Base-by-base conservation (phyloP, 2,888 invertebrate species). In the Labia minor region DNA sequence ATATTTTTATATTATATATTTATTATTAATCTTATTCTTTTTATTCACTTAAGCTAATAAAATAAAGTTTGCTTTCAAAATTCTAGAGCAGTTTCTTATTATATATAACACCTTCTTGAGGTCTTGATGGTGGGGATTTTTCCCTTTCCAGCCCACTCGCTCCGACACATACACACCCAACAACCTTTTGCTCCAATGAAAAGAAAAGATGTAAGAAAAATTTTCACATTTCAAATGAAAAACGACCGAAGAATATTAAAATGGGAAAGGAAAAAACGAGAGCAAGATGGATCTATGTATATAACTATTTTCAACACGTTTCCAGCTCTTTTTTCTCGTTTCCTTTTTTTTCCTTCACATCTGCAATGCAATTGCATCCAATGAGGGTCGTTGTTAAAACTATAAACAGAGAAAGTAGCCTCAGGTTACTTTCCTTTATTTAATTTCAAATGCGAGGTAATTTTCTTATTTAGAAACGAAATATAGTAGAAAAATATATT, bases 241-340 rank as follows among this genome's bases (percentile, higher is more conserved):
- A 49, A 49, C 49, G 49, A 49, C 49, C 16, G 14, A 49, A 49
- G 49, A 49, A 49, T 49, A 49, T 49, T 49, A 49, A 49, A 49
- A 49, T 49, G 14, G 49, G 49, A 49, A 49, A 11, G 4, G n/a
- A 49, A 49, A 49, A 49, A 49, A 49, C 2, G 49, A 49, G 49
- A 49, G 49, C 49, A 49, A 49, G 49, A 49, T 49, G 49, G 49
- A 49, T 49, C 49, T 49, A 49, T 49, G 49, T 49, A 49, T 49
- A 49, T 49, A 49, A 49, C 49, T 49, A 49, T 49, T 49, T 49
- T 49, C 49, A 49, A 49, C 49, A 49, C 49, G 49, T 49, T 49
- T 49, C n/a, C 49, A 49, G 49, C 49, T 14, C 49, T 49, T 49
- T 49, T 26, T 26, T 14, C n/a, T 14, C 8, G 4, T 49, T 49